phyloP scores from a whole-genome alignment of 2,888 invertebrate genomes.

The Taphrorychus bicolor region DNA sequence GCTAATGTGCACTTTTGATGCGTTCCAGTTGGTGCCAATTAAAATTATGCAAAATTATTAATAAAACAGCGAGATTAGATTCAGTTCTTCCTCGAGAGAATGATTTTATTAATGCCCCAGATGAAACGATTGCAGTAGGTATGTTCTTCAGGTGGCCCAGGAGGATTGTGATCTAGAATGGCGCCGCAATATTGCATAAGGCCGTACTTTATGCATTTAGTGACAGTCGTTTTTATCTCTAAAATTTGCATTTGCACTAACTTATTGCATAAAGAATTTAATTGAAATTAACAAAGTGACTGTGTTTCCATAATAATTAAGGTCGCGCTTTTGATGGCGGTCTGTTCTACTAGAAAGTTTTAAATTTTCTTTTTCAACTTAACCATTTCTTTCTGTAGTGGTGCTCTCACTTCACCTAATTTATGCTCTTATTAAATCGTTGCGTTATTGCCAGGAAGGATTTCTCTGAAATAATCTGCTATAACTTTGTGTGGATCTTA shows the following conservation, averaged over 20 bases:
- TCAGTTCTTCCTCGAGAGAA: neutral
- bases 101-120: neutral
- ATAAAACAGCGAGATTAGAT: neutral
- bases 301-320: conserved; percentile 5
- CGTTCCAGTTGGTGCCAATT: conserved; percentile 2
- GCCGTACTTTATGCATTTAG: neutral
- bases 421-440: neutral
- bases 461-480: conserved; percentile 24
- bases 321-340: too few relatives aligned
- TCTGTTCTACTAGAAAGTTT: too few relatives aligned
- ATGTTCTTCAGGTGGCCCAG: too few relatives aligned
- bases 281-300: neutral
- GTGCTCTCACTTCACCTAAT: neutral
- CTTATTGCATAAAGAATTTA: neutral
- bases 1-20: neutral
- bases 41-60: neutral
- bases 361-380: too few relatives aligned
- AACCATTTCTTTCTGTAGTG: too few relatives aligned
- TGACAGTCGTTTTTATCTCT: neutral
- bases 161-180: too few relatives aligned
- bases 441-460: neutral
- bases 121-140: conserved; percentile 2
- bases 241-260: neutral
- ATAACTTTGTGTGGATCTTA: too few relatives aligned
- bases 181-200: too few relatives aligned